Base-by-base conservation (phyloP, 35 echinoderm and acorn worm species). In the Apostichopus japonicus region DNA sequence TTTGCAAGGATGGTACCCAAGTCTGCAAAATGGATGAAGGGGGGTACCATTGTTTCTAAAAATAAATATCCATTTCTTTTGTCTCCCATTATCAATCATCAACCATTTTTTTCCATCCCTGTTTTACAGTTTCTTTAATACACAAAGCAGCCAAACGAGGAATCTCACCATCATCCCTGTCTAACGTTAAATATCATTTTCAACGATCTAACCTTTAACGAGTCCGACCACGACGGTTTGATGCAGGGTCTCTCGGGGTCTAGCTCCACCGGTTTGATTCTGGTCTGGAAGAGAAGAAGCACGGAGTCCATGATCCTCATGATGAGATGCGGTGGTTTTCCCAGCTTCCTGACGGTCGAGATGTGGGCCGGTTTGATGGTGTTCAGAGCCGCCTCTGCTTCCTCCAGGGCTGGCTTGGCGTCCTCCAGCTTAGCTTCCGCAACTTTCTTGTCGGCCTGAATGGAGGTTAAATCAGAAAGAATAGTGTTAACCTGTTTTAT, bases 241-340 rank as follows among this genome's bases (percentile, higher is more conserved):
- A 92, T 90, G 90, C 93, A 88, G 5, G 61, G 77, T 83, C 93
- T 94, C 52, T 98, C 97, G 8, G 93, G 95, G 63, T 96, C 95
- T 2, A 58, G 23, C 8, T 55, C 33, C 8, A 77, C n/a, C 22
- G 90, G 54, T 27, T 94, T 90, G 1, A 98, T 79, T 22, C 57
- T 96, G 5, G 84, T 33, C 82, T 96, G 93, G 88, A 96, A 96
- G 44, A 96, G 93, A 21, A 98, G 91, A 52, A 94, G 25, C 6
- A 96, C 97, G 79, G 95, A 96, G 88, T 98, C 97, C 97, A 98
- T 96, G 56, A 98, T 96, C 53, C 97, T 93, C 97, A 96, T 96
- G 77, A 98, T 98, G 55, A 98, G 97, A 83, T 95, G 92, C 14
- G 97, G 95, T 78, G 97, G 97, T 90, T 98, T 98, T 54, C 96